These are phyloP conservation scores for Catocala fraxini DNA, from an alignment of 2,888 invertebrate genomes.

Conservation along the genomic window DNA sequence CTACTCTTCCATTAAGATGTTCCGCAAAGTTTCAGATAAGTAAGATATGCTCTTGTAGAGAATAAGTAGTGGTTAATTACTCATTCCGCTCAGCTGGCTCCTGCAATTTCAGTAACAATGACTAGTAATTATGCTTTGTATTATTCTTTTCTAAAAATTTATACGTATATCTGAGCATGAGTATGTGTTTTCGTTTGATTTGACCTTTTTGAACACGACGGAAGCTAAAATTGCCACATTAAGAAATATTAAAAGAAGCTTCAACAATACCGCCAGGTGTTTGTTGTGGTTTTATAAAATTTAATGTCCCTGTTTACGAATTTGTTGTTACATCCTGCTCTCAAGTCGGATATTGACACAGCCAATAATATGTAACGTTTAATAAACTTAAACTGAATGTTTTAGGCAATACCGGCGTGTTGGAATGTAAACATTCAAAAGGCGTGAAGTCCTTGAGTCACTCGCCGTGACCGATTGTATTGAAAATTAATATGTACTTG, in stretches of 20 bases:
- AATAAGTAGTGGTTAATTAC: constrained; percentile 21
- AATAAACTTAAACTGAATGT: constrained; percentile 55
- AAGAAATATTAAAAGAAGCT: too few species aligned
- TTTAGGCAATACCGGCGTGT: constrained; percentile 58
- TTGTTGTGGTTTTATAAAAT: too few species aligned
- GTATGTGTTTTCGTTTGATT: constrained; percentile 8
- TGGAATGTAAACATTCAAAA: constrained; percentile 75
- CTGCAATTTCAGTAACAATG: constrained; percentile 20
- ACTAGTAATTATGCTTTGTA: constrained; percentile 17
- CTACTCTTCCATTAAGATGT: constrained; percentile 8
- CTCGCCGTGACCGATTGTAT: constrained; percentile 70
- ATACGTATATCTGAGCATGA: neutral
- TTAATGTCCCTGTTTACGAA: too few species aligned
- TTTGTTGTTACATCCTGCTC: neutral
- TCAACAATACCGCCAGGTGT: neutral
- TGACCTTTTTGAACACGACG: neutral
- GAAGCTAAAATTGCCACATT: neutral
- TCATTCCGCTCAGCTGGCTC: constrained; percentile 14
- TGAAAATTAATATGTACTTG: constrained; percentile 70
- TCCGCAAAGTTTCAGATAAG: constrained; percentile 18
- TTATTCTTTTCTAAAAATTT: constrained; percentile 8
- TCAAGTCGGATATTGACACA: neutral
- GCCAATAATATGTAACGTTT: constrained; percentile 20
- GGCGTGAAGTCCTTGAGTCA: constrained; percentile 72
- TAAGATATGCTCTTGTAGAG: constrained; percentile 16